Conservation (phyloP, 2,797 vertebrate genomes). For the Nyctalus aviator region DNA sequence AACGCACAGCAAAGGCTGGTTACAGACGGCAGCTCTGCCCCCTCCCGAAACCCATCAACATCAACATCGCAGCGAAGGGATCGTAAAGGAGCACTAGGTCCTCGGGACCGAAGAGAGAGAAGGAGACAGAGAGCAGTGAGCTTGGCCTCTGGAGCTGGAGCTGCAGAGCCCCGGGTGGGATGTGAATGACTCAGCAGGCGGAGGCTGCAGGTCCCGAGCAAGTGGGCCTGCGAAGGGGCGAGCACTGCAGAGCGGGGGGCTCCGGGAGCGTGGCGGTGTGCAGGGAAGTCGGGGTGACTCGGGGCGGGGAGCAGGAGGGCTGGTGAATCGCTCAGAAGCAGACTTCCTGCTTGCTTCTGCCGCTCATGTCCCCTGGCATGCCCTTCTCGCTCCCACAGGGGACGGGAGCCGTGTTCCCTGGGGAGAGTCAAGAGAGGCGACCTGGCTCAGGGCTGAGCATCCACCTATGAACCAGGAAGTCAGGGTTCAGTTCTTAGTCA, state of each 20-base stretch:
- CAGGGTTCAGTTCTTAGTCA: no score
- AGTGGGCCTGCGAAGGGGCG: not conserved
- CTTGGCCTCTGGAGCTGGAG: not conserved
- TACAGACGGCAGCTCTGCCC: no score
- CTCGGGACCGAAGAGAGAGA: no score
- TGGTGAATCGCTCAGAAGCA: not conserved
- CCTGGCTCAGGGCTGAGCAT: no score
- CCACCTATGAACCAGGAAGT: no score
- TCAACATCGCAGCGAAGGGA: no score
- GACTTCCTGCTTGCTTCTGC: not conserved
- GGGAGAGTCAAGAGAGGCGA: no score
- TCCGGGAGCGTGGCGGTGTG: not conserved
- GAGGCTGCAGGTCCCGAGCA: not conserved
- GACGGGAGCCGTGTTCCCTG: not conserved
- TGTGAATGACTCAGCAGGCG: fast-evolving
- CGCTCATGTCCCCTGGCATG: not conserved
- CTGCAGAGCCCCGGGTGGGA: not conserved
- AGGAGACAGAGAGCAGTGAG: not conserved
- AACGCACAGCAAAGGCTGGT: no score
- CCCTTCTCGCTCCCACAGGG: not conserved
- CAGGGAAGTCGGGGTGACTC: not conserved
- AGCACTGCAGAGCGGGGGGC: fast-evolving
- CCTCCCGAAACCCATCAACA: no score
- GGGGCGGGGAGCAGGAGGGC: not conserved
- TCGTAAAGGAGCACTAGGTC: no score